These are phyloP conservation scores for Hypomecis atomaria DNA, from an alignment of 2,888 invertebrate species.

Conservation along the genomic window DNA sequence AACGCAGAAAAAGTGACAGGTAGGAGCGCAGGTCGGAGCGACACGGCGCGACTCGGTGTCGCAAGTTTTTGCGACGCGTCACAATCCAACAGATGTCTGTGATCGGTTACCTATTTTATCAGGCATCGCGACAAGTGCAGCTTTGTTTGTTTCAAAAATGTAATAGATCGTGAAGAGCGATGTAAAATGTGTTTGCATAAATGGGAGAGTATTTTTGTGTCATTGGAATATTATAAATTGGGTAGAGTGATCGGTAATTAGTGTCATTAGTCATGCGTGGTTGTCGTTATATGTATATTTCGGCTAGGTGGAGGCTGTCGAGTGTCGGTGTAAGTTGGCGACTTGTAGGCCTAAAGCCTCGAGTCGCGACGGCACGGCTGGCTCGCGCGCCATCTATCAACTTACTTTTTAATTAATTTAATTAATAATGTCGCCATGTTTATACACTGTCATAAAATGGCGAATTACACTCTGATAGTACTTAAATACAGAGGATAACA, in stretches of 20 bases:
- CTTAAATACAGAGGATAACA: too few relatives aligned
- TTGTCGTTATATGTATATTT: background rate
- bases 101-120: conserved; percentile 15
- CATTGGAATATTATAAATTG: background rate
- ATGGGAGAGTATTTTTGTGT: background rate
- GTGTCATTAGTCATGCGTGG: background rate
- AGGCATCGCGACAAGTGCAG: conserved; percentile 3
- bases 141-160: conserved; percentile 1
- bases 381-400: conserved; percentile 33
- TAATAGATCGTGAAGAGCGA: background rate
- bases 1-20: conserved; percentile 71
- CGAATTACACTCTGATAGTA: conserved; percentile 11
- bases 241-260: background rate
- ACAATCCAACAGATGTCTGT: conserved; percentile 17
- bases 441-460: conserved; percentile 25
- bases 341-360: conserved; percentile 20
- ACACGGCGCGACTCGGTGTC: conserved; percentile 36
- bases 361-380: background rate
- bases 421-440: conserved; percentile 34
- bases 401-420: conserved; percentile 35
- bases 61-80: conserved; percentile 24
- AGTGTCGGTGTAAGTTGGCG: background rate
- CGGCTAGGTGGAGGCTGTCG: background rate
- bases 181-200: conserved; percentile 1
- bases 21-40: conserved; percentile 30